phyloP scores from a whole-genome alignment of 2,888 invertebrate genomes.

The Drosophila colorata region DNA sequence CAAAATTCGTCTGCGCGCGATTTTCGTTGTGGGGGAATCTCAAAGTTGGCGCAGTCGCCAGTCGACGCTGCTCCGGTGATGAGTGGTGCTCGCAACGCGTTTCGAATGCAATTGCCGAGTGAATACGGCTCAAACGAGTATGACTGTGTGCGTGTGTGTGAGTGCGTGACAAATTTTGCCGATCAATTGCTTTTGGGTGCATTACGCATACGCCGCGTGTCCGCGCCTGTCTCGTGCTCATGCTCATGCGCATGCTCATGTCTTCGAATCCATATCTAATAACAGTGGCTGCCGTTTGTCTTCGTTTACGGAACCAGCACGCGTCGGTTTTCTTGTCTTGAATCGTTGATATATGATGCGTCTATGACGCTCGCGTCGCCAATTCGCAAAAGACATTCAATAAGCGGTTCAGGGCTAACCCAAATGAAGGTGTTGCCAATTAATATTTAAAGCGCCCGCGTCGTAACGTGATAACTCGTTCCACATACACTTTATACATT shows the following conservation, averaged over 20 bases:
- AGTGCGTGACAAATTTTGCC: constrained; percentile 16
- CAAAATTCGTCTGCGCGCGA: constrained; percentile 42
- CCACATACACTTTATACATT: constrained; percentile 44
- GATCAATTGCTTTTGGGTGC: constrained; percentile 27
- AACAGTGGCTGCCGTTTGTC: constrained; percentile 29
- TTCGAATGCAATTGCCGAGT: constrained; percentile 30
- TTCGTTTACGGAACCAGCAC: constrained; percentile 54
- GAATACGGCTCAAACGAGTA: constrained; percentile 13
- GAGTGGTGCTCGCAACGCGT: constrained; percentile 47
- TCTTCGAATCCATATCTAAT: constrained; percentile 50
- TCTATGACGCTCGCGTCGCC: constrained; percentile 20
- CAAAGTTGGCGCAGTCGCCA: constrained; percentile 63
- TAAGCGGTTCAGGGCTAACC: constrained; percentile 77
- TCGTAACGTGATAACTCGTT: constrained; percentile 75
- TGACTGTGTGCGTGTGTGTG: neutral
- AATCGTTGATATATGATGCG: constrained; percentile 52
- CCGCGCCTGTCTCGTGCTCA: constrained; percentile 16
- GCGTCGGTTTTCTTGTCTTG: constrained; percentile 31
- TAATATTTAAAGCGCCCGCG: constrained; percentile 67
- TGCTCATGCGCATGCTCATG: constrained; percentile 16
- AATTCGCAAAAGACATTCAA: constrained; percentile 64
- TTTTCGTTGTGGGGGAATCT: constrained; percentile 17
- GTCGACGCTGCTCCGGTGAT: constrained; percentile 55
- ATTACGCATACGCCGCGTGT: constrained; percentile 62
- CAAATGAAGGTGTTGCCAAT: constrained; percentile 75